phyloP scores from a whole-genome alignment of 2,797 vertebrate genomes.

The Craterocephalus amniculus region DNA sequence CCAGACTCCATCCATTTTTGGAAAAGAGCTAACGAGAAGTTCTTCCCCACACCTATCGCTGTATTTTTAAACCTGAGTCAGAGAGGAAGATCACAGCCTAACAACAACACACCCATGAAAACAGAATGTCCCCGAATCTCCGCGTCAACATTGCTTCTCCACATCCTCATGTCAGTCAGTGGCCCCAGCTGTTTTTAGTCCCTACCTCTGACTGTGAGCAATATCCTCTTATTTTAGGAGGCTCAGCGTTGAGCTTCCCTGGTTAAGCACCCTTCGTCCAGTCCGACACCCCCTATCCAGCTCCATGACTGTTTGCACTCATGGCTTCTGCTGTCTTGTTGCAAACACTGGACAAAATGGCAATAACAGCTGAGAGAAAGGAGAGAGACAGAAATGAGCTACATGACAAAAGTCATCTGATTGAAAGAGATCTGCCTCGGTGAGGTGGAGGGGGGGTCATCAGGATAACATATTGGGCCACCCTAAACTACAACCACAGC shows the following conservation, averaged over 20 bases:
- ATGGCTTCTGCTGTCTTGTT: not conserved
- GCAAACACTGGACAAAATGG: slow-evolving; percentile 35
- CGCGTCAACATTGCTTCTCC: slow-evolving; percentile 46
- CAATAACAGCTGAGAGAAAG: slow-evolving; percentile 57
- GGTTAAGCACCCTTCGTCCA: slow-evolving; percentile 25
- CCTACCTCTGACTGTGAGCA: slow-evolving; percentile 42
- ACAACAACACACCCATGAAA: slow-evolving; percentile 36
- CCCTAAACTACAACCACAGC: too few relatives aligned
- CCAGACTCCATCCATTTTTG: slow-evolving; percentile 8
- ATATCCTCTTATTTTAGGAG: slow-evolving; percentile 59
- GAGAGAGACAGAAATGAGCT: slow-evolving; percentile 33
- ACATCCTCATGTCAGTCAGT: slow-evolving; percentile 18
- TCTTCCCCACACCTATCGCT: slow-evolving; percentile 13
- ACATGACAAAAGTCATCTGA: slow-evolving; percentile 34
- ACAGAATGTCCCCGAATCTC: slow-evolving; percentile 54
- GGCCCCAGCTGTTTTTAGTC: slow-evolving; percentile 58
- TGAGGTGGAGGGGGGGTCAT: slow-evolving; percentile 9
- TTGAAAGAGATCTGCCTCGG: slow-evolving; percentile 49
- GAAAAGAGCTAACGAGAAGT: slow-evolving; percentile 4
- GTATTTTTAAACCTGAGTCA: slow-evolving; percentile 60
- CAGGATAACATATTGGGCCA: not conserved
- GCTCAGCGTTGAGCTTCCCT: slow-evolving; percentile 49
- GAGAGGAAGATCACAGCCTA: slow-evolving; percentile 10
- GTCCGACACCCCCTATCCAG: slow-evolving; percentile 8
- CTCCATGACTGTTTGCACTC: slow-evolving; percentile 1